Conservation (phyloP, 2,888 invertebrate genomes). For the Agriopis marginaria region DNA sequence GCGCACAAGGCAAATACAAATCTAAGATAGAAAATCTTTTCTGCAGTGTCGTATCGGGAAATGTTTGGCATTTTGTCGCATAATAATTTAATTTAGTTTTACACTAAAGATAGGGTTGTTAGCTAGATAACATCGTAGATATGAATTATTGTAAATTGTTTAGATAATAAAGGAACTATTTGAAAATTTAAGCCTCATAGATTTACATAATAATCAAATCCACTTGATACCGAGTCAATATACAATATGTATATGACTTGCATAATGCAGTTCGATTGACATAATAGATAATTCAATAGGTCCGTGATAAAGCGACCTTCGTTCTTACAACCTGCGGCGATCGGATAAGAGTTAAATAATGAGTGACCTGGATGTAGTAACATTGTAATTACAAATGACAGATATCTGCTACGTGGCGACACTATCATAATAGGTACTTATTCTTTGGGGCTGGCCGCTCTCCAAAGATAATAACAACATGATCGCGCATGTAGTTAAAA, state of each 20-base stretch:
- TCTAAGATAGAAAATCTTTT: too few species aligned
- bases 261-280: conserved; percentile 22
- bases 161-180: not conserved
- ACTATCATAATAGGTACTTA: not conserved
- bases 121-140: too few species aligned
- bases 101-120: too few species aligned
- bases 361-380: conserved; percentile 37
- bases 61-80: too few species aligned
- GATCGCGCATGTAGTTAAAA: too few species aligned
- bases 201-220: not conserved
- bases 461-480: too few species aligned
- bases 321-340: conserved; percentile 44
- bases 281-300: conserved; percentile 40
- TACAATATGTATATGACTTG: conserved; percentile 11
- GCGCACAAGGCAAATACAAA: not conserved
- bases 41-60: too few species aligned
- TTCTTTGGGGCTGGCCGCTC: too few species aligned
- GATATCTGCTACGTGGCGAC: conserved; percentile 14
- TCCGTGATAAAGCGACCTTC: conserved; percentile 43
- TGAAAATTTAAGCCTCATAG: not conserved
- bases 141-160: not conserved
- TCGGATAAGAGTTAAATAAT: conserved; percentile 37
- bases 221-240: not conserved
- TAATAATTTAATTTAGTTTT: too few species aligned
- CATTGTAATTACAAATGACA: conserved; percentile 30